These are phyloP conservation scores for Siderastrea siderea DNA, from an alignment of 92 coral and sea anemone genomes.

Conservation along the genomic window DNA sequence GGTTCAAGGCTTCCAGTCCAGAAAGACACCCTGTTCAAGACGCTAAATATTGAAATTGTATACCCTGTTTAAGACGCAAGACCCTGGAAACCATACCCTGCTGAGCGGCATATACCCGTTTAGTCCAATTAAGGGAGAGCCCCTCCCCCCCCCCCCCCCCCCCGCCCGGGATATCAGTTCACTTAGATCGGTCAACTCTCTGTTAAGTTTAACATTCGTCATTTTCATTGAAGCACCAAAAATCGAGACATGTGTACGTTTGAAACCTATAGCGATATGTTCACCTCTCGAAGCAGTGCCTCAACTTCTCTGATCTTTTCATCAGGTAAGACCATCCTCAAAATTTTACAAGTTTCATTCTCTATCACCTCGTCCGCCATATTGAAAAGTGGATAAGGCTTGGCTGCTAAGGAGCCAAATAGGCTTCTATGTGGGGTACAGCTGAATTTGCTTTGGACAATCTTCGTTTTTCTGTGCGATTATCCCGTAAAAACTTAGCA, in stretches of 20 bases:
- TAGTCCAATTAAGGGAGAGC: no score
- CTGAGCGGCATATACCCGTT: no score
- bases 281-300: conserved; percentile 24
- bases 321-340: conserved; percentile 13
- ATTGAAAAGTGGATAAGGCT: conserved; percentile 40
- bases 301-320: conserved; percentile 5
- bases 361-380: conserved; percentile 57
- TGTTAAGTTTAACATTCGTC: no score
- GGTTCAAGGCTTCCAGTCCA: no score
- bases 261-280: neutral
- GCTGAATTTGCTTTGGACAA: neutral
- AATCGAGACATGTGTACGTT: neutral
- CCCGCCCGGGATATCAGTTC: no score
- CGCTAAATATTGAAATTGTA: no score
- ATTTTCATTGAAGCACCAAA: neutral
- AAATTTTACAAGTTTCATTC: conserved; percentile 2
- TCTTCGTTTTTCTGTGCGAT: neutral
- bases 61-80: no score
- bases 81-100: no score
- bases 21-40: no score
- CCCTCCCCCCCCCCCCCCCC: no score
- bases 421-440: neutral
- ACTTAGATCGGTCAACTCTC: no score
- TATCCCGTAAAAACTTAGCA: neutral
- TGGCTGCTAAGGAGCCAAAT: conserved; percentile 11